Evolutionary conservation across 2,113 vertebrate species (phyloP).

Genomic region (Zingel zingel): DNA sequence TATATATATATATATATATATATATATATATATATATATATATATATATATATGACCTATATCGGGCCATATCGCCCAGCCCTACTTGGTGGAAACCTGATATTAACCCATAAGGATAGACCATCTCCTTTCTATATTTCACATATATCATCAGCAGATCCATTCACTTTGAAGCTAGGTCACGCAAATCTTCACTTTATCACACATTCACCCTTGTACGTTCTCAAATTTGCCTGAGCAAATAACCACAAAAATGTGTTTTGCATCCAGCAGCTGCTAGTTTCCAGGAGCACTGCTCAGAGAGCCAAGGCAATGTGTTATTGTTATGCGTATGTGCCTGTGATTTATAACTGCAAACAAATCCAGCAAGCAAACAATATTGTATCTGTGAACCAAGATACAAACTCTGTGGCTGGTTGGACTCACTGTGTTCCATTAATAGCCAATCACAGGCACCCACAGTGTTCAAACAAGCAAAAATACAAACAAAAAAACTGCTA

Average conservation of each 20-base stretch:
- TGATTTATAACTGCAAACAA: constrained; percentile 37
- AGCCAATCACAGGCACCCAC: constrained; percentile 14
- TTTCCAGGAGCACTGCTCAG: constrained; percentile 40
- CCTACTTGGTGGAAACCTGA: neutral
- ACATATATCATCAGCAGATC: neutral
- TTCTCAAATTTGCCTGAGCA: constrained; percentile 33
- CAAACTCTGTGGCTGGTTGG: constrained; percentile 11
- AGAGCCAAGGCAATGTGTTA: constrained; percentile 11
- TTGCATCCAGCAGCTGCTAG: neutral
- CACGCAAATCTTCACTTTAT: constrained; percentile 15
- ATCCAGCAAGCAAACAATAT: constrained; percentile 33
- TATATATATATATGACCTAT: too few species aligned
- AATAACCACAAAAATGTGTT: constrained; percentile 34
- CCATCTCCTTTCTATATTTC: neutral
- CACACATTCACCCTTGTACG: constrained; percentile 10
- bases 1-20: too few species aligned
- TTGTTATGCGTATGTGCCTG: neutral
- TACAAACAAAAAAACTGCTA: neutral
- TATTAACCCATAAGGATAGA: constrained; percentile 12
- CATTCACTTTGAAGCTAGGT: constrained; percentile 14
- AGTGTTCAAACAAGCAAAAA: constrained; percentile 37
- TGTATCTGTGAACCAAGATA: constrained; percentile 20
- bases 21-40: too few species aligned
- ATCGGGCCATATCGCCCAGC: too few species aligned
- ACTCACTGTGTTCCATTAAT: constrained; percentile 28